phyloP scores from a whole-genome alignment of 2,113 vertebrate genomes.

The Pterocles gutturalis region DNA sequence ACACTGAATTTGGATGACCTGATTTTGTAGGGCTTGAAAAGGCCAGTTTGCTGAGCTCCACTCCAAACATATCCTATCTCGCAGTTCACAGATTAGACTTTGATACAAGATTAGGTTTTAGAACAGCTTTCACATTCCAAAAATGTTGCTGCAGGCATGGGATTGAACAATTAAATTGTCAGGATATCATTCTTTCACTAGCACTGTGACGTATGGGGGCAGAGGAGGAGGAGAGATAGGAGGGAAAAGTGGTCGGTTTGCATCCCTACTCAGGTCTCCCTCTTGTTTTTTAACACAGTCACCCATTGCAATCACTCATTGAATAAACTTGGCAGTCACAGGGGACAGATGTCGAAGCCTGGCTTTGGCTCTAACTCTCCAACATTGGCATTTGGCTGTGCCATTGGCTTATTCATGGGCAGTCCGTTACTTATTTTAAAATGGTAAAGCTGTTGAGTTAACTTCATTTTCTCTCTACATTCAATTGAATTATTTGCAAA shows the following conservation, averaged over 20 bases:
- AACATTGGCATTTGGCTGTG: background rate
- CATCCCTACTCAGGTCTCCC: background rate
- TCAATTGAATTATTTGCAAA: background rate
- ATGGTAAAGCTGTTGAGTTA: background rate
- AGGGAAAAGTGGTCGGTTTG: background rate
- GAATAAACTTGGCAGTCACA: conserved; percentile 10
- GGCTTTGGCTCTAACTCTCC: background rate
- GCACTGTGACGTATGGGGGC: background rate
- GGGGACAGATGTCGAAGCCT: background rate
- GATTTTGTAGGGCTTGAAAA: background rate
- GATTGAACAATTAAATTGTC: background rate
- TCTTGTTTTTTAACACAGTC: background rate
- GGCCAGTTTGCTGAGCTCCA: background rate
- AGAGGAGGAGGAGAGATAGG: background rate
- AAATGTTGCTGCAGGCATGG: background rate
- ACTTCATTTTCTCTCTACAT: background rate
- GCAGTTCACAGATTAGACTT: background rate
- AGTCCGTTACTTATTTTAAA: background rate
- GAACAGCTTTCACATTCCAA: background rate
- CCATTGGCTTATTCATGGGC: background rate
- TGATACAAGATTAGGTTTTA: background rate
- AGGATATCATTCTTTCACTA: background rate
- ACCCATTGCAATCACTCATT: background rate
- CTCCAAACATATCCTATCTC: background rate
- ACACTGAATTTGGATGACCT: background rate